These are phyloP conservation scores for Drosophila pandora DNA, from an alignment of 1,140 invertebrate species.

Conservation along the genomic window DNA sequence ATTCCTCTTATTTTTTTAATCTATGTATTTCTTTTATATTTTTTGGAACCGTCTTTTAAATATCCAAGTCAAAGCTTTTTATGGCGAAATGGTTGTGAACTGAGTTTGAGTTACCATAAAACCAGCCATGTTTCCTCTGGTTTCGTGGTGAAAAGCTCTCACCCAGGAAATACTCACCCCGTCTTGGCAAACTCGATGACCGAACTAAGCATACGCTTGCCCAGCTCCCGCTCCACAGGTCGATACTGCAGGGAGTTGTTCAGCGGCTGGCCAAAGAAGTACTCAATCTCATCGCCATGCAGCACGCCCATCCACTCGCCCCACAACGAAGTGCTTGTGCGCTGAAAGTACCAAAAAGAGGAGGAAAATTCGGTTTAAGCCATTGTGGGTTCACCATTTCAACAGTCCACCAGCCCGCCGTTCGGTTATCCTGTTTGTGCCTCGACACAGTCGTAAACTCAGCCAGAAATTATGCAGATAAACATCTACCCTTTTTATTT, in stretches of 20 bases:
- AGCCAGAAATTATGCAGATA: slow-evolving; percentile 79
- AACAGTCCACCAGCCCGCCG: slow-evolving; percentile 14
- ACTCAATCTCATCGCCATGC: slow-evolving; percentile 98
- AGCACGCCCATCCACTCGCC: slow-evolving; percentile 99
- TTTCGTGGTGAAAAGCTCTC: slow-evolving; percentile 24
- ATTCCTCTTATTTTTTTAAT: neutral
- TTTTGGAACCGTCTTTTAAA: neutral
- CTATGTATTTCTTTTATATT: slow-evolving; percentile 8
- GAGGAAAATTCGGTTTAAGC: slow-evolving; percentile 5
- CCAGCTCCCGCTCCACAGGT: slow-evolving; percentile 91
- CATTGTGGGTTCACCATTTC: neutral
- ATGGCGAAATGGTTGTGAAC: slow-evolving; percentile 7
- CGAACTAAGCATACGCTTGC: slow-evolving; percentile 92
- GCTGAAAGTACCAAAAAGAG: slow-evolving; percentile 85
- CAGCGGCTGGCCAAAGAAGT: slow-evolving; percentile 96
- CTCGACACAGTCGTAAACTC: slow-evolving; percentile 64
- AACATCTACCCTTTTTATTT: slow-evolving; percentile 81
- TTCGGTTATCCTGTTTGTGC: slow-evolving; percentile 24
- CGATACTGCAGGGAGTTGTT: slow-evolving; percentile 93
- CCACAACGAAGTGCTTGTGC: slow-evolving; percentile 95
- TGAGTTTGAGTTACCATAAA: slow-evolving; percentile 29
- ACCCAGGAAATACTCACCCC: slow-evolving; percentile 87
- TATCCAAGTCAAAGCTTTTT: slow-evolving; percentile 13
- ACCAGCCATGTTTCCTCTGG: neutral
- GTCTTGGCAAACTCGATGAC: slow-evolving; percentile 94